Percentiles rank a stretch among this genome's conserved stretches.
Conservation (phyloP, 2,113 vertebrate genomes). For the Pomatostomus ruficeps region DNA sequence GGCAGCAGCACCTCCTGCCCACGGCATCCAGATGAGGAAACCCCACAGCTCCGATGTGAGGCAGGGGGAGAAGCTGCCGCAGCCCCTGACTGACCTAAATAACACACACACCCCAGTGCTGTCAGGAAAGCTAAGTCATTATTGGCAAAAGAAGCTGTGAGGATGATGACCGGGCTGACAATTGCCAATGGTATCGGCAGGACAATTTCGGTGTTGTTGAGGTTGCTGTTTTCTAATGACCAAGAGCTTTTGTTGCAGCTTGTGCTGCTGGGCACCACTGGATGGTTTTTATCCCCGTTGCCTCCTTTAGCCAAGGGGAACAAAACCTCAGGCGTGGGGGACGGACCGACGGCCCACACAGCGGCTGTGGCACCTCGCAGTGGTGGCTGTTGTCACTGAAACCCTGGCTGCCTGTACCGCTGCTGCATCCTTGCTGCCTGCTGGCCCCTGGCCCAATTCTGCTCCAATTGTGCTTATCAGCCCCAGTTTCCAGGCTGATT, state of each 20-base stretch:
- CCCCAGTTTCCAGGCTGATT: constrained; percentile 7
- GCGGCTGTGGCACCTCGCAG: background rate
- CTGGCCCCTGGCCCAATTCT: background rate
- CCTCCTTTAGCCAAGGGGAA: background rate
- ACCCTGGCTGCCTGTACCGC: background rate
- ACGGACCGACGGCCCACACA: accelerated
- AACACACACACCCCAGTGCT: background rate
- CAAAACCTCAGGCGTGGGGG: background rate
- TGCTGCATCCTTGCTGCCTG: background rate
- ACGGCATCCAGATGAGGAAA: background rate
- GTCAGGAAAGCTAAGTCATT: constrained; percentile 13
- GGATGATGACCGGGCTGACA: background rate
- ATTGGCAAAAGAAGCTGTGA: constrained; percentile 49
- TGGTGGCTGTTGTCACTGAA: background rate
- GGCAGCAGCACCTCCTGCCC: background rate
- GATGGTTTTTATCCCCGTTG: background rate
- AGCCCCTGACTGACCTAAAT: constrained; percentile 40
- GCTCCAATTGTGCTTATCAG: background rate
- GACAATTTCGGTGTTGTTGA: background rate
- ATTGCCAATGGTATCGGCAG: background rate
- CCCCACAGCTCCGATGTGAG: background rate
- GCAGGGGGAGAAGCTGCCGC: background rate
- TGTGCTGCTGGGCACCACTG: background rate
- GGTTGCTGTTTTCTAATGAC: background rate
- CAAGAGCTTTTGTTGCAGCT: background rate